Percentiles rank a stretch among this genome's conserved stretches.
Conservation (phyloP, 2,888 invertebrate genomes). For the Amiota minor region DNA sequence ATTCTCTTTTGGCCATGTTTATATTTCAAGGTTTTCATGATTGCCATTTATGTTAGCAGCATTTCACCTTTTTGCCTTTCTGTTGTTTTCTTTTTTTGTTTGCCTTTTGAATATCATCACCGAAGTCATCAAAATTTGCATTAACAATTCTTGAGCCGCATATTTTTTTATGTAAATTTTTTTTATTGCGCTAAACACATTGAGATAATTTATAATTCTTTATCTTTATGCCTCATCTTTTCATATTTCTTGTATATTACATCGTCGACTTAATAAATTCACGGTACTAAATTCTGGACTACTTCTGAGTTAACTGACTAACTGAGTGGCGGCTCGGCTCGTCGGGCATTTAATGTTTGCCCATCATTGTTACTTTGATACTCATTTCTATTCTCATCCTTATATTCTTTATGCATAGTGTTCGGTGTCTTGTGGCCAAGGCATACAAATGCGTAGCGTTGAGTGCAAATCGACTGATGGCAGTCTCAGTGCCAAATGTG, state of each 20-base stretch:
- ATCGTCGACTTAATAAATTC: too few species aligned
- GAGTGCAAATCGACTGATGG: constrained; percentile 82
- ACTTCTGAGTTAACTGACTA: not conserved
- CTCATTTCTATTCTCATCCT: not conserved
- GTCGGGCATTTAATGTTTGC: too few species aligned
- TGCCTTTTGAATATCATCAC: not conserved
- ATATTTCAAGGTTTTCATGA: constrained; percentile 33
- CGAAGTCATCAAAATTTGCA: constrained; percentile 45
- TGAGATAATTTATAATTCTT: constrained; percentile 63
- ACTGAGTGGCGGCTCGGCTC: not conserved
- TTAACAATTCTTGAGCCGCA: constrained; percentile 50
- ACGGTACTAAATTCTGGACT: too few species aligned
- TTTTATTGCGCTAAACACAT: constrained; percentile 58
- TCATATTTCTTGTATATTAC: too few species aligned
- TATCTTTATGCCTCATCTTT: constrained; percentile 27
- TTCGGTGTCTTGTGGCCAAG: constrained; percentile 93
- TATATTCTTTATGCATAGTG: constrained; percentile 77
- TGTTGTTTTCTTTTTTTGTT: constrained; percentile 4
- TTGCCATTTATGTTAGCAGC: constrained; percentile 44
- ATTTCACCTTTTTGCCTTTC: constrained; percentile 39
- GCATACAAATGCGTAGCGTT: constrained; percentile 86
- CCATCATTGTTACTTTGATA: too few species aligned
- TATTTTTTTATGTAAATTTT: constrained; percentile 47
- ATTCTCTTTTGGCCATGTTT: not conserved
- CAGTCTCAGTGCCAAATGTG: constrained; percentile 78